Percentiles rank a stretch among this genome's conserved stretches.
Evolutionary conservation across 2,113 vertebrate species (phyloP).

Genomic region (Caracal caracal): DNA sequence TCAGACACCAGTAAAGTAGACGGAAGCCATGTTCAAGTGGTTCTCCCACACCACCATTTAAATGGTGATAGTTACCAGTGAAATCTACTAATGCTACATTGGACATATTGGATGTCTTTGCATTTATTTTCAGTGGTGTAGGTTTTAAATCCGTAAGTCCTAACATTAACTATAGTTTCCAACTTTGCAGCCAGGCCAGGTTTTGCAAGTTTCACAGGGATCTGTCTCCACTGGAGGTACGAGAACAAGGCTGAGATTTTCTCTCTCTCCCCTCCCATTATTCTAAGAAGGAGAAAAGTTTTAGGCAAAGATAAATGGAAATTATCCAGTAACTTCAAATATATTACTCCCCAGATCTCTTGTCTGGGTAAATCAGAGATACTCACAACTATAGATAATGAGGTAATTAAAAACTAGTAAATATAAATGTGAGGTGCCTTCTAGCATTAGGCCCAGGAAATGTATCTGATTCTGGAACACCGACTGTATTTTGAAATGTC

Average conservation of each 20-base stretch:
- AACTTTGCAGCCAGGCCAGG: background rate
- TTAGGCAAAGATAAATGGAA: slow-evolving; percentile 62
- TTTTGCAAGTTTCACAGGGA: background rate
- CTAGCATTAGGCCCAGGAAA: slow-evolving; percentile 9
- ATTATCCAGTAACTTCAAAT: slow-evolving; percentile 66
- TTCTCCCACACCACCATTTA: background rate
- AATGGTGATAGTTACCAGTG: background rate
- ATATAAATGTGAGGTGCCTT: slow-evolving; percentile 26
- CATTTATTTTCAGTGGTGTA: background rate
- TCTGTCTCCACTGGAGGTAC: background rate
- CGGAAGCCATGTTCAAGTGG: background rate
- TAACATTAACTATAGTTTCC: background rate
- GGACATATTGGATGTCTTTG: background rate
- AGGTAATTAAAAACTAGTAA: slow-evolving; percentile 73
- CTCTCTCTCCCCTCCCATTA: background rate
- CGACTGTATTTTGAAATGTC: slow-evolving; percentile 65
- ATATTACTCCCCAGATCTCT: slow-evolving; percentile 57
- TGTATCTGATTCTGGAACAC: background rate
- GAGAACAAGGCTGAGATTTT: background rate
- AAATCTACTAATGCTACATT: background rate
- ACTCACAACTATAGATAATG: slow-evolving; percentile 48
- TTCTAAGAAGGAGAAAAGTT: slow-evolving; percentile 63
- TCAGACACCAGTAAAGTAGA: background rate
- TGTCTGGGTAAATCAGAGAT: slow-evolving; percentile 64
- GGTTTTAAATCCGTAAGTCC: slow-evolving; percentile 1